Evolutionary conservation across 2,888 invertebrate genomes (phyloP), one percentile per base, ranked within the genome.

Genomic region (Dryobotodes eremita): DNA sequence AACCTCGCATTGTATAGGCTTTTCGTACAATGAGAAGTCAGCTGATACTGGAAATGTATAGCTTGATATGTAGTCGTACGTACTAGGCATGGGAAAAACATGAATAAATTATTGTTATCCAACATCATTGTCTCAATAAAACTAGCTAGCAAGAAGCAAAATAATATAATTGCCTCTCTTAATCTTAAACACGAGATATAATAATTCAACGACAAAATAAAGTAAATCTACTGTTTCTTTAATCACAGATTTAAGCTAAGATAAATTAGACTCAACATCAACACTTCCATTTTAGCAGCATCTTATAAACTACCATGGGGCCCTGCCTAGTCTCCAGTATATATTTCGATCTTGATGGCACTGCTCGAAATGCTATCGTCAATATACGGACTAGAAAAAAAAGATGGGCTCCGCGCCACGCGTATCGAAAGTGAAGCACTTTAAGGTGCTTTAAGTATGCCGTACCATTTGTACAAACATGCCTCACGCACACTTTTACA

Each of bases 81-180:
- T 42, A 50, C 20, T 79, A 36, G 46, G 71, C 36, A 20, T 20
- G 23, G 62, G 48, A 72, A 64, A 79, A 59, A 82, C 36, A 53
- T 66, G 61, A 80, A 66, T 75, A 80, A 80, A 61, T 80, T 82
- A 80, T 26, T 66, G 20, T 48, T 53, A 75, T 82, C 82, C 26
- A 4, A 8, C 2, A 23, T 23, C 23, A 50, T 57, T 64, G 55
- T 42, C 11, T 31, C 50, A 74, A 81, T 79, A 79, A 64, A 79
- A 74, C 31, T 82, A 36, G 31, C 20, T 31, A 10, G 11, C 23
- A 31, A 53, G 20, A 23, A 53, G 23, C 15, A 69, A 69, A 26
- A 57, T 46, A 57, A 59, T 46, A 59, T 50, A 82, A 59, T 36
- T 17, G n/a, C 17, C 15, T 55, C 53, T 59, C 31, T 3, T 57